phyloP scores from a whole-genome alignment of 2,797 vertebrate genomes.

The Leontocebus nigricollis region DNA sequence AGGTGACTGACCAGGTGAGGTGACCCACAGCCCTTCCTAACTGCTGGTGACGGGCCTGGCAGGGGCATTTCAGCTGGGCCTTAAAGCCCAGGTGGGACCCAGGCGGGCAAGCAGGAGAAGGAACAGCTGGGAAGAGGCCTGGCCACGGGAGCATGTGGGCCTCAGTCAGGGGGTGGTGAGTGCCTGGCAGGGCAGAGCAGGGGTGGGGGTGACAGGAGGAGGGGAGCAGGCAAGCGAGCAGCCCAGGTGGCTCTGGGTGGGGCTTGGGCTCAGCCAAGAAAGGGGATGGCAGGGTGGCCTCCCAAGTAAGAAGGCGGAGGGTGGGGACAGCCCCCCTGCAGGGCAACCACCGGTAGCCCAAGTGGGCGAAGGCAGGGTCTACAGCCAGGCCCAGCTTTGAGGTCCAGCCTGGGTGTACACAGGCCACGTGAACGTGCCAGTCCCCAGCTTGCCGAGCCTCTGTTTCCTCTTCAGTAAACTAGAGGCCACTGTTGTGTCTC shows the following conservation, averaged over 20 bases:
- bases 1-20: accelerated
- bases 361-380: background rate
- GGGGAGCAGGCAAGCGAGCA: accelerated
- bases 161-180: accelerated
- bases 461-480: background rate
- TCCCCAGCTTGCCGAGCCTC: background rate
- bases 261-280: background rate
- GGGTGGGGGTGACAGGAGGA: accelerated
- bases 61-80: accelerated
- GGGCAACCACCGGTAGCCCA: background rate
- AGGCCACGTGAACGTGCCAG: accelerated
- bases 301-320: background rate
- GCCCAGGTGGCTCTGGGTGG: background rate
- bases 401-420: accelerated
- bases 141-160: accelerated
- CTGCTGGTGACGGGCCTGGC: accelerated
- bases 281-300: accelerated
- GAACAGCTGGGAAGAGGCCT: background rate
- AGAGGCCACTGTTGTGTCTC: background rate
- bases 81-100: accelerated
- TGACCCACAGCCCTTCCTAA: background rate
- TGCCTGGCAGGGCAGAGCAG: accelerated
- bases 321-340: background rate
- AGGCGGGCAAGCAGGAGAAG: accelerated
- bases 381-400: background rate